phyloP scores from a whole-genome alignment of 2,888 invertebrate genomes.

The Morpho helenor region DNA sequence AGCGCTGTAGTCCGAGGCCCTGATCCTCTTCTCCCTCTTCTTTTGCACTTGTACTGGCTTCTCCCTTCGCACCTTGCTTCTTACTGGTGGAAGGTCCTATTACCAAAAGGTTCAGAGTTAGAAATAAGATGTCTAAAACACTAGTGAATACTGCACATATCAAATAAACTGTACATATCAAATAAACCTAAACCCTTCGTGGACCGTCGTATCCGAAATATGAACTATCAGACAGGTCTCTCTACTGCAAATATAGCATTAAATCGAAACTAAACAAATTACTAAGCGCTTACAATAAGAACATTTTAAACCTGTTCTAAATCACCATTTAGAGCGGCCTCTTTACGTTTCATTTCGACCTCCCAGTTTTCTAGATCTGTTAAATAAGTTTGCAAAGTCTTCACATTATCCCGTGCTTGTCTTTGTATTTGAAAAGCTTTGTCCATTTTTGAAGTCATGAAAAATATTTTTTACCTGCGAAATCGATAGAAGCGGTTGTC shows the following conservation, averaged over 20 bases:
- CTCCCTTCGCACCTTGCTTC: conserved; percentile 69
- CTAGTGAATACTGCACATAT: conserved; percentile 19
- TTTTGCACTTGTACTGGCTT: conserved; percentile 49
- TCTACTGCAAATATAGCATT: background rate
- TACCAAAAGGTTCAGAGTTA: conserved; percentile 35
- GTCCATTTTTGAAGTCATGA: conserved; percentile 62
- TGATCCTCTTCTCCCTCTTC: conserved; percentile 68
- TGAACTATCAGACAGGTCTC: conserved; percentile 24
- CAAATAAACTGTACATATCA: conserved; percentile 18
- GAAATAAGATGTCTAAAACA: conserved; percentile 13
- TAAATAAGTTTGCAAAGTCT: conserved; percentile 83
- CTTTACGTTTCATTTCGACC: conserved; percentile 85
- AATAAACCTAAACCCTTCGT: conserved; percentile 21
- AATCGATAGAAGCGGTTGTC: conserved; percentile 34
- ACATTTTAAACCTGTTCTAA: conserved; percentile 64
- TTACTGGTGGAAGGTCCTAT: conserved; percentile 74
- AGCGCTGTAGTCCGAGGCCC: conserved; percentile 82
- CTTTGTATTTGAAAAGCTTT: conserved; percentile 83
- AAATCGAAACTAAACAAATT: conserved; percentile 11
- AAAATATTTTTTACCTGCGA: conserved; percentile 31
- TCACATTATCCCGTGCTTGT: conserved; percentile 85
- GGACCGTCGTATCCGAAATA: conserved; percentile 19
- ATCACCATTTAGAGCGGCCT: conserved; percentile 75
- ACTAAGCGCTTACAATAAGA: conserved; percentile 35
- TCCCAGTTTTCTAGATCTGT: conserved; percentile 87